Base-by-base conservation (phyloP, 2,113 vertebrate species). In the Malaclemys terrapin region DNA sequence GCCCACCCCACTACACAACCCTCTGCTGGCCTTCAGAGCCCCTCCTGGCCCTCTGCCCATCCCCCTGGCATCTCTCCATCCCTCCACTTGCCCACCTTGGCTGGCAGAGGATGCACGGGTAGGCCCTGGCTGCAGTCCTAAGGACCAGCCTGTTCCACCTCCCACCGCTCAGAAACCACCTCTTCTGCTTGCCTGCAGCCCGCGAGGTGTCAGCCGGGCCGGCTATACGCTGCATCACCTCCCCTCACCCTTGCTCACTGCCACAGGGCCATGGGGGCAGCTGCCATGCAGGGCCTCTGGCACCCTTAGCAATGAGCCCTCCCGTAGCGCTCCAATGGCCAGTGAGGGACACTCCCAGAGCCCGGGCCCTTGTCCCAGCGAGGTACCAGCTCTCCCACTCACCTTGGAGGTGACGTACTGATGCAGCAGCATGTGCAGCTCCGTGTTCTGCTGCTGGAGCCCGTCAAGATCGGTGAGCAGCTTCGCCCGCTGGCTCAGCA, bases 391-490 rank as follows among this genome's bases (percentile, higher is more conserved):
- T 29, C 25, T 13, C 27, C 42, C 35, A 8, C 96, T 80, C 90
- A 98, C 98, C 95, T 92, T 96, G 65, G 98, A 97, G n/a, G 93
- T 94, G 4, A 98, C 93, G 24, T 98, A 98, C 78, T 98, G 98
- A 24, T 98, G 98, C 79, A 99, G 98, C 72, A 99, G 93, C 82
- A 95, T 85, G 82, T 96, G 91, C 59, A 99, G 98, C 90, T 99
- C 98, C 0, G 89, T 6, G 78, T 99, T 99, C 97, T 98, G 98
- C 93, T 98, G 96, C 88, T 98, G 94, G 93, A 99, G 92, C 49
- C 84, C 42, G 2, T 96, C 50, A 5, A 96, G 98, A 31, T 99
- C 98, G 12, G 69, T 56, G 72, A 98, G 83, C 69, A 99, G 94
- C 57, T 98, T 95, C 5, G 97, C 91, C 84, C 99, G 98, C 42